These are phyloP conservation scores for Neolamprologus brichardi DNA, from an alignment of 2,113 vertebrate genomes.

Conservation along the genomic window DNA sequence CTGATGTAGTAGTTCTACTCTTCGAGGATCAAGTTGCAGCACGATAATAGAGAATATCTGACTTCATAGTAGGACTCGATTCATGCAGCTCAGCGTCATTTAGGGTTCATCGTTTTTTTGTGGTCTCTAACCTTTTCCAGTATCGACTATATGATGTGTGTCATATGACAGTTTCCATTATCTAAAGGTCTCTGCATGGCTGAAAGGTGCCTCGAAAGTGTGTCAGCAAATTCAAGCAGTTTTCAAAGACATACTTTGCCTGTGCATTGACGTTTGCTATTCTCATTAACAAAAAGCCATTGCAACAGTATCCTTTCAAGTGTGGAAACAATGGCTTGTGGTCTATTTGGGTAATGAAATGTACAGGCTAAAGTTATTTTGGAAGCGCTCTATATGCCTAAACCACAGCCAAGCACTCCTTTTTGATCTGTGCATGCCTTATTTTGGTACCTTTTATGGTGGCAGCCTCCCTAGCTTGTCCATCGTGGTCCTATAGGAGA, in stretches of 20 bases:
- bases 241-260: background rate
- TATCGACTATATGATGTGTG: background rate
- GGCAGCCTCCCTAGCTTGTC: rapidly evolving
- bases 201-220: background rate
- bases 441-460: background rate
- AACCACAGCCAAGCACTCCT: background rate
- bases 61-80: rapidly evolving
- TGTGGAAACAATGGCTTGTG: background rate
- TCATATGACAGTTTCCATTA: background rate
- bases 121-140: background rate
- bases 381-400: background rate
- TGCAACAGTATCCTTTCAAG: background rate
- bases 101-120: background rate
- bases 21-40: background rate
- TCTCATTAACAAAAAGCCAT: background rate
- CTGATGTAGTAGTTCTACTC: background rate
- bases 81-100: background rate
- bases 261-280: background rate
- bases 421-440: background rate
- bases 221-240: background rate
- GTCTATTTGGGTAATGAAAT: background rate
- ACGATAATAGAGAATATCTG: background rate
- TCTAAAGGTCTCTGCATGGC: background rate
- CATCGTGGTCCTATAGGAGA: background rate
- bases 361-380: background rate